Evolutionary conservation across 2,113 vertebrate genomes (phyloP).

Genomic region (Thermophis baileyi): DNA sequence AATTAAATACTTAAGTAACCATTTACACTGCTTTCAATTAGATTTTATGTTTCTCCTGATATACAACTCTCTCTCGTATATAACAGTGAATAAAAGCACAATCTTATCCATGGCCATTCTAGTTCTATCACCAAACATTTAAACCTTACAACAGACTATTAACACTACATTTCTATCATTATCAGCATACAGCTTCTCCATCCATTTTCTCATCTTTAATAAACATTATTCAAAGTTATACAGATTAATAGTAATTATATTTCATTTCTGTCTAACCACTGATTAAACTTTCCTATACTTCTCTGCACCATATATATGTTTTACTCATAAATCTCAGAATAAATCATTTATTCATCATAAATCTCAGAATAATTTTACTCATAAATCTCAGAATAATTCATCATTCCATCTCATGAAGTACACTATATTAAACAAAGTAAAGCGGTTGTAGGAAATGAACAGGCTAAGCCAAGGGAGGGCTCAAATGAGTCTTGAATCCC

Average conservation of each 20-base stretch:
- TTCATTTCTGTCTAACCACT: neutral
- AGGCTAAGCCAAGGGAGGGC: neutral
- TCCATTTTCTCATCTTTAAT: neutral
- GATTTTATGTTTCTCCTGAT: neutral
- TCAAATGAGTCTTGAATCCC: neutral
- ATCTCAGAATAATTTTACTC: no score
- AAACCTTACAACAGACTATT: neutral
- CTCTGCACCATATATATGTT: neutral
- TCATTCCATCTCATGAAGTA: neutral
- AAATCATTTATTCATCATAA: no score
- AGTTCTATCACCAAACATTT: neutral
- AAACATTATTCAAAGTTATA: neutral
- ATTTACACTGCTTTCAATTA: neutral
- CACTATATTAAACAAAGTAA: neutral
- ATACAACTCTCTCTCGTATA: neutral
- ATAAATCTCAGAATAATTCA: neutral
- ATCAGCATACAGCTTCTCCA: neutral
- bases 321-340: neutral
- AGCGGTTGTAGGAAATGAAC: neutral
- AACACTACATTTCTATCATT: neutral
- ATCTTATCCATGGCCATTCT: neutral
- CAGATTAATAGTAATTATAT: neutral
- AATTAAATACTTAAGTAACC: neutral
- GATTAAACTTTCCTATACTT: neutral
- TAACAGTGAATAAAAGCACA: neutral